Evolutionary conservation across 23 tunicate species (phyloP), one percentile per base, ranked within the genome.

Genomic region (Corella eumyota): DNA sequence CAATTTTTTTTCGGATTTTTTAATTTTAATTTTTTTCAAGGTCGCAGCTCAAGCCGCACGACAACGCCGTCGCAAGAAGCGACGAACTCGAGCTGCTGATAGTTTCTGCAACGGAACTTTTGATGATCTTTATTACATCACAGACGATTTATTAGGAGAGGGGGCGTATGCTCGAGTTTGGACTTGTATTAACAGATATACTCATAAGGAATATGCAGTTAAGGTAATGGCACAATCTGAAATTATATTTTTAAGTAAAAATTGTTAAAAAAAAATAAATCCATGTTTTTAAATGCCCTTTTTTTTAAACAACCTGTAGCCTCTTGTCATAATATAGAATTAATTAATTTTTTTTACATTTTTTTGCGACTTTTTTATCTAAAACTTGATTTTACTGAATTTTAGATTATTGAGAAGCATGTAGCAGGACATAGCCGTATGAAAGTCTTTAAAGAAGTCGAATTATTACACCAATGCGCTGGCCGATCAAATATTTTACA

Each of bases 111-210:
- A 80, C 62, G 96, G 96, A 21, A 93, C 95, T 1, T 93, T 93
- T 62, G 82, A 79, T 25, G 86, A 78, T 62, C 66, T 84, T 73
- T 93, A 93, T 73, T 50, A 78, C 26, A 64, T 93, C 4, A 71
- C 51, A 33, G 83, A 63, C 25, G 95, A 73, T 36, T 74, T 74
- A 4, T 79, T 93, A 9, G 99, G 99, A 1, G 99, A 84, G 49
- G 99, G 99, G 1, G 99, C 99, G 30, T 93, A 93, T 59, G 99
- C 95, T 36, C 78, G 67, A 28, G 99, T 93, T 25, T 84, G 81
- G 88, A 93, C 93, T 56, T 93, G 99, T 52, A 55, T 62, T 40
- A 87, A 93, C 62, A 68, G 50, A 60, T 77, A 73, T 68, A 93
- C 99, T 11, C 59, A 84, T 44, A 84, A 84, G 58, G 95, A 93